A percentile compares a stretch with the other conserved stretches of the same genome.
These are phyloP conservation scores for Caenorhabditis angaria DNA, from an alignment of 2,888 invertebrate species.

Conservation along the genomic window DNA sequence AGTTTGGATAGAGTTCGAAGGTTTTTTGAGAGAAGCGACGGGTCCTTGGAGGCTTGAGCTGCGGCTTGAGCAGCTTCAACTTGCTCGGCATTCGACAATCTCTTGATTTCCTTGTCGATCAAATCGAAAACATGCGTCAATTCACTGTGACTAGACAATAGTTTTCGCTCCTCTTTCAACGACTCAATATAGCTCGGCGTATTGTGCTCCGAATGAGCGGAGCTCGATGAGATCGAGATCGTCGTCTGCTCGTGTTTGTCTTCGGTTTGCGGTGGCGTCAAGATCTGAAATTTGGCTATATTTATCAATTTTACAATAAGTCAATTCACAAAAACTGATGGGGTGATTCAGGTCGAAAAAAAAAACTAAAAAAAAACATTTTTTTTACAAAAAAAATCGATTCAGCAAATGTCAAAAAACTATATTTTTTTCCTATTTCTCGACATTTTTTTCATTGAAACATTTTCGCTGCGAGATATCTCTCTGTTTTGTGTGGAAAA, in stretches of 20 bases:
- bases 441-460: too few species aligned
- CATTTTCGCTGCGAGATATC: too few species aligned
- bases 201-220: slow-evolving; percentile 32
- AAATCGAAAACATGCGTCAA: slow-evolving; percentile 34
- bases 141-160: slow-evolving; percentile 21
- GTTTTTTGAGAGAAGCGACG: slow-evolving; percentile 19
- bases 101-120: slow-evolving; percentile 36
- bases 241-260: slow-evolving; percentile 10
- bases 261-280: slow-evolving; percentile 39
- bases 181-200: slow-evolving; percentile 32
- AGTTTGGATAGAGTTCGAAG: slow-evolving; percentile 34
- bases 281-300: too few species aligned
- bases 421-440: too few species aligned
- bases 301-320: too few species aligned
- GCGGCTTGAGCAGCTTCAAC: neutral
- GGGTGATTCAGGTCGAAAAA: too few species aligned
- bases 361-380: too few species aligned
- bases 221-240: slow-evolving; percentile 24
- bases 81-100: slow-evolving; percentile 9
- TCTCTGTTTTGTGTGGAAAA: too few species aligned
- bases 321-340: too few species aligned
- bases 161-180: slow-evolving; percentile 35
- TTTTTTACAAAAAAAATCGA: too few species aligned
- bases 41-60: neutral
- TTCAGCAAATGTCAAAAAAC: too few species aligned